Conservation (phyloP, 2,113 vertebrate genomes). For the Gavia stellata region DNA sequence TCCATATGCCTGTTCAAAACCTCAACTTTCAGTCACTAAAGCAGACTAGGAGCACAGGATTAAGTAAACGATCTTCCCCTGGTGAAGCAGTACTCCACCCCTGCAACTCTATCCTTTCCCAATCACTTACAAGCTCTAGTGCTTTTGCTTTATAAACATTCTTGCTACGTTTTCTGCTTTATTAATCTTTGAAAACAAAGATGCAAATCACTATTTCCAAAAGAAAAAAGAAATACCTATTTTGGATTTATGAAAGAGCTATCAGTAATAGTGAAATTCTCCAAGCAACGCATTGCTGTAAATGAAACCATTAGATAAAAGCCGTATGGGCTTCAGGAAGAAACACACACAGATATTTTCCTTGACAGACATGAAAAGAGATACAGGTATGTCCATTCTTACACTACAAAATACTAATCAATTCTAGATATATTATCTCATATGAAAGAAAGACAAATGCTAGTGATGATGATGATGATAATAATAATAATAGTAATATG, state of each 20-base stretch:
- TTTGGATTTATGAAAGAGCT: background rate
- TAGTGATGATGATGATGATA: too few relatives aligned
- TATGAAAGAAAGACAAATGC: background rate
- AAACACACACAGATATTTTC: background rate
- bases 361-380: background rate
- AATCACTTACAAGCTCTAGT: background rate
- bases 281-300: background rate
- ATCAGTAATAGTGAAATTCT: background rate
- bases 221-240: background rate
- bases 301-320: background rate
- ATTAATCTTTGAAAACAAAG: background rate
- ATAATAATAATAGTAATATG: background rate
- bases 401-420: background rate
- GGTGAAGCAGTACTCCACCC: background rate
- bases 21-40: background rate
- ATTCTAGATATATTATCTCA: background rate
- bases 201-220: background rate
- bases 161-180: background rate
- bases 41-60: background rate
- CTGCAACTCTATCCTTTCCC: background rate
- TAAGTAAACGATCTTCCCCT: background rate
- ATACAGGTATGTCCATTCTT: background rate
- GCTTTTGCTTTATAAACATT: background rate
- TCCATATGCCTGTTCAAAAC: background rate
- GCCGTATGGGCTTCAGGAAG: background rate